phyloP scores from a whole-genome alignment of 2,113 vertebrate genomes.

The Trogon surrucura region DNA sequence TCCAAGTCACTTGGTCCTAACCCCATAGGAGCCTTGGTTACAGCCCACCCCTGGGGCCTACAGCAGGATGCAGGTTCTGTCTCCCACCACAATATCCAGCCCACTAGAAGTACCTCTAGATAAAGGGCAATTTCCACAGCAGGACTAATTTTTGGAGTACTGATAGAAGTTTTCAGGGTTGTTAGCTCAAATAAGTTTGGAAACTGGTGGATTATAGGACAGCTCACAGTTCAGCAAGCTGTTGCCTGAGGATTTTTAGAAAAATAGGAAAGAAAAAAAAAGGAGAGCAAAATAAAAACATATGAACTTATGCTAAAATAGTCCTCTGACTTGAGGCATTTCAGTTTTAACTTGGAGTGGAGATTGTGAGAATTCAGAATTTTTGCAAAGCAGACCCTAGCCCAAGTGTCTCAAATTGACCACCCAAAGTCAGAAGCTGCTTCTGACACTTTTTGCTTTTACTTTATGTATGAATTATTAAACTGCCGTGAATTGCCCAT shows the following conservation, averaged over 20 bases:
- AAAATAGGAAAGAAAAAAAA: background rate
- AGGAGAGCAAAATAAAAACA: background rate
- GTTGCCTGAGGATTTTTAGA: background rate
- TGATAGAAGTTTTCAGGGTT: background rate
- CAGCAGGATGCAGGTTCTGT: background rate
- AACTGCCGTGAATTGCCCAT: background rate
- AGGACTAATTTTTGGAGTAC: background rate
- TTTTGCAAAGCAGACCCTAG: background rate
- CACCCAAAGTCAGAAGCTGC: conserved; percentile 1
- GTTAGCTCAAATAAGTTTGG: background rate
- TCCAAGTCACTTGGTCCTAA: background rate
- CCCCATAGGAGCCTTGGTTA: background rate
- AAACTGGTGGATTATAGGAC: background rate
- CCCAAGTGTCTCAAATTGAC: background rate
- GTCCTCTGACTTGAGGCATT: background rate
- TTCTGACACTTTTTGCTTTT: background rate
- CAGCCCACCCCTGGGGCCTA: background rate
- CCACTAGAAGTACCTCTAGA: background rate
- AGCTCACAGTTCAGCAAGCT: background rate
- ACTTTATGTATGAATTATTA: background rate
- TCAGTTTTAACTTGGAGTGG: background rate
- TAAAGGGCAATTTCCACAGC: background rate
- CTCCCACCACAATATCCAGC: background rate
- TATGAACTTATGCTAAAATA: background rate
- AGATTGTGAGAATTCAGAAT: background rate